Base-by-base conservation (phyloP, 2,797 vertebrate species). In the Amblyraja radiata region DNA sequence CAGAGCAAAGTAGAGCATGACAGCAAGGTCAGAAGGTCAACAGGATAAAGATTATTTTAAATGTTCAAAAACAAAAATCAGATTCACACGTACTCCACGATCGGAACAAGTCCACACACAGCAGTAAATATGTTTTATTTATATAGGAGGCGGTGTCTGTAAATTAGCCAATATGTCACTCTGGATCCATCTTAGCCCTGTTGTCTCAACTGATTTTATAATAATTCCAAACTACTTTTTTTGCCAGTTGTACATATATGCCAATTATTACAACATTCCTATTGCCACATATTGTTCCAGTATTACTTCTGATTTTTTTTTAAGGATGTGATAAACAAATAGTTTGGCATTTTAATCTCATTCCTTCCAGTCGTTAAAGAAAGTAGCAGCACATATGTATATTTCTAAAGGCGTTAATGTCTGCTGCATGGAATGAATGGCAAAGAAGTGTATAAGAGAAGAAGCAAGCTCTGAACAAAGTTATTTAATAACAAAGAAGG, bases 231-330 rank as follows among this genome's bases (percentile, higher is more conserved):
- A 32, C 11, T 63, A 23, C 14, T 88, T 65, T 63, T 86, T 65
- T 32, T 88, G 84, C n/a, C 84, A 88, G 65, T 65, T 65, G 6
- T 88, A 36, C n/a, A 88, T 28, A 65, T n/a, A 18, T 88, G n/a
- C n/a, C 61, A 88, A 88, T 65, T 65, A 88, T 88, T 65, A 88
- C 84, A 65, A 68, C 18, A 88, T 88, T 65, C 6, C 28, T 88
- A n/a, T 21, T 63, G 32, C n/a, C 61, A 65, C 61, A 65, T 88
- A 32, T 65, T 32, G 14, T 65, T 88, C 61, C 84, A 65, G 18
- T 65, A 36, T 63, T 88, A 68, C n/a, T 65, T 65, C 13, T 21
- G 32, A 86, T 23, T 25, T 83, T 58, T 54, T 58, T 58, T 83
- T 54, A 25, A 9, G 9, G 6, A 23, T 21, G 25, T 28, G 74